phyloP scores from a whole-genome alignment of 2,113 vertebrate species.

The Mugil cephalus region DNA sequence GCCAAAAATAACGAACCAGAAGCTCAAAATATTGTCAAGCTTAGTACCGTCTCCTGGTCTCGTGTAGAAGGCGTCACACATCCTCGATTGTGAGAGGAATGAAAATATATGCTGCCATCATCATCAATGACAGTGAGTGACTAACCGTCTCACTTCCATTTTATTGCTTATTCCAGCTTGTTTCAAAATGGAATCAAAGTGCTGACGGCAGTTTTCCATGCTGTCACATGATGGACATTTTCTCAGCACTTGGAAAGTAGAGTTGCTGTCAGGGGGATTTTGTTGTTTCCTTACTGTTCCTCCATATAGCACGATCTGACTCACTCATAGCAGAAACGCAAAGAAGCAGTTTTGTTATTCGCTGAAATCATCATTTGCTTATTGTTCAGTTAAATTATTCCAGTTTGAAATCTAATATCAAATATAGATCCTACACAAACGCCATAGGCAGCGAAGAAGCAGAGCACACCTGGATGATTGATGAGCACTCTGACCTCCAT shows the following conservation, averaged over 20 bases:
- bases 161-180: conserved; percentile 29
- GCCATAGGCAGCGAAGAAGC: background rate
- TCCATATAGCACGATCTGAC: too few species aligned
- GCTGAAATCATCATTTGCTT: too few species aligned
- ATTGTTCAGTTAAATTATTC: too few species aligned
- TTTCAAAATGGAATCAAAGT: conserved; percentile 52
- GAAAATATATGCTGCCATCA: conserved; percentile 11
- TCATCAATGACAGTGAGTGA: conserved; percentile 25
- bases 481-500: background rate
- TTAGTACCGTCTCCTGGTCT: background rate
- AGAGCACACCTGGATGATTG: conserved; percentile 17
- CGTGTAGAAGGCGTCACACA: background rate
- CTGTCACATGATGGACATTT: conserved; percentile 49
- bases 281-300: too few species aligned
- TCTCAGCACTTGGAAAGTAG: conserved; percentile 22
- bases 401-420: too few species aligned
- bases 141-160: conserved; percentile 54
- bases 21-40: background rate
- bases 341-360: too few species aligned
- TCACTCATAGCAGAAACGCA: too few species aligned
- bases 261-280: background rate
- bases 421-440: background rate
- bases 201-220: conserved; percentile 58
- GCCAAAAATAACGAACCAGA: background rate
- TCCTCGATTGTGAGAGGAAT: background rate